These are phyloP conservation scores for Rhamnusium bicolor DNA, from an alignment of 2,888 invertebrate species.

Conservation along the genomic window DNA sequence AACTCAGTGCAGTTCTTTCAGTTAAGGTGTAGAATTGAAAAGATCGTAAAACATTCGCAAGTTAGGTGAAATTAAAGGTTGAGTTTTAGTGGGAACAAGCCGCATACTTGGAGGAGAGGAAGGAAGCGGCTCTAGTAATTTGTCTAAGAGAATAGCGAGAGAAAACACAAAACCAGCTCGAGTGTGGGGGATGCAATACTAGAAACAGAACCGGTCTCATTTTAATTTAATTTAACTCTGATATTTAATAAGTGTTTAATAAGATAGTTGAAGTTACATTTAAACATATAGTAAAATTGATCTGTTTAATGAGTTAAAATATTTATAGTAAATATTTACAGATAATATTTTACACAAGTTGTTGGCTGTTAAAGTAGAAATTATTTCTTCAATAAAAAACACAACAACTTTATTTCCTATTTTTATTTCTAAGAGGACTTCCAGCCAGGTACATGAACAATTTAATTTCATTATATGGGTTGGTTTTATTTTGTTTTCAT, in stretches of 20 bases:
- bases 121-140: slow-evolving; percentile 60
- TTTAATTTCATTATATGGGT: too few relatives aligned
- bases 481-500: too few relatives aligned
- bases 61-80: slow-evolving; percentile 2
- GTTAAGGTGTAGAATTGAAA: neutral
- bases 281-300: neutral
- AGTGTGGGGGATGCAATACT: neutral
- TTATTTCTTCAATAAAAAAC: too few relatives aligned
- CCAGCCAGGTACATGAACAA: too few relatives aligned
- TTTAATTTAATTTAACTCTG: neutral
- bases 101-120: slow-evolving; percentile 55
- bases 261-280: neutral
- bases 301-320: neutral
- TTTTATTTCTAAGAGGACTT: too few relatives aligned
- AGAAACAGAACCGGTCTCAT: neutral
- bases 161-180: slow-evolving; percentile 16
- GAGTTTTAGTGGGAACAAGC: neutral
- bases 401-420: too few relatives aligned
- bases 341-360: too few relatives aligned
- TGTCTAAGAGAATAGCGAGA: slow-evolving; percentile 58
- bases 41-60: neutral
- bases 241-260: neutral
- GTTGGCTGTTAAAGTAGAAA: too few relatives aligned
- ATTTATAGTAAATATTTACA: too few relatives aligned
- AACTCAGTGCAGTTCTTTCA: neutral